Conservation (phyloP, 1,140 invertebrate genomes). For the Brachionus manjavacas region DNA sequence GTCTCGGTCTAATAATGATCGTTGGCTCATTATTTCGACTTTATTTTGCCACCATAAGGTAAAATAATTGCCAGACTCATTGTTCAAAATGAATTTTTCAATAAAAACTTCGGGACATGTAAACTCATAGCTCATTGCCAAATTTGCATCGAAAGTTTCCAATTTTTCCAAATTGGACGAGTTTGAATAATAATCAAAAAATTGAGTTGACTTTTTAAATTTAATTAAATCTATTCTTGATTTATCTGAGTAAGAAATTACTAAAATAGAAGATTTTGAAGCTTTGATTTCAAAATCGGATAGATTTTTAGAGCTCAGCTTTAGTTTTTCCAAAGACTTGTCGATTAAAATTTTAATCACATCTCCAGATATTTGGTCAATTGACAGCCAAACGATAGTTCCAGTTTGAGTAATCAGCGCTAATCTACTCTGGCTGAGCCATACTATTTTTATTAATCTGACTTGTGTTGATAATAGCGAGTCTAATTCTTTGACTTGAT, state of each 20-base stretch:
- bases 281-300: background rate
- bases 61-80: background rate
- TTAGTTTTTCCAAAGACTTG: background rate
- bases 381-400: background rate
- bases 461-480: background rate
- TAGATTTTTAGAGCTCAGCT: background rate
- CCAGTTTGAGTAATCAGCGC: background rate
- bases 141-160: background rate
- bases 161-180: conserved; percentile 14
- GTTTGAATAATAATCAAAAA: background rate
- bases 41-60: conserved; percentile 16
- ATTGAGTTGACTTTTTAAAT: background rate
- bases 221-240: conserved; percentile 12
- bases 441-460: background rate
- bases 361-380: background rate
- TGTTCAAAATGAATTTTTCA: background rate
- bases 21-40: background rate
- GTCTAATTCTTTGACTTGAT: conserved; percentile 20
- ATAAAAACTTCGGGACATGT: conserved; percentile 6
- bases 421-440: background rate
- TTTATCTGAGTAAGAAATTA: conserved; percentile 10
- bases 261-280: background rate
- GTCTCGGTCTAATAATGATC: background rate
- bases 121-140: background rate
- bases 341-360: conserved; percentile 14